Percentiles rank a stretch among this genome's conserved stretches.
Evolutionary conservation across 2,888 invertebrate genomes (phyloP).

Genomic region (Ormyrus labotus): DNA sequence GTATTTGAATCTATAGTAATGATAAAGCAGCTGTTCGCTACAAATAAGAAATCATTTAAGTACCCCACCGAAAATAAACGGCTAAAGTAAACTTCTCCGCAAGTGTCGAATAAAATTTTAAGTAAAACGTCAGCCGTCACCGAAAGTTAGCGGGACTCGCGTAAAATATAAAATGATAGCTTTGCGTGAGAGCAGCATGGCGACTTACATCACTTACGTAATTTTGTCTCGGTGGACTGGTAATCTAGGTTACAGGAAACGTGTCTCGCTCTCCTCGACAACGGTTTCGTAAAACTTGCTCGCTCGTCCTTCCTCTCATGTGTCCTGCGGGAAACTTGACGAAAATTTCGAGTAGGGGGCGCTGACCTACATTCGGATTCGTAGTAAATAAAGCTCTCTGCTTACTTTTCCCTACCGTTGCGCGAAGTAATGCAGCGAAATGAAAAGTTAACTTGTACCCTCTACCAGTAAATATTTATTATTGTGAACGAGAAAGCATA

Average conservation of each 20-base stretch:
- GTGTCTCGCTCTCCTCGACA: not conserved
- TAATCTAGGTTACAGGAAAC: not conserved
- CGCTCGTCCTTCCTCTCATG: not conserved
- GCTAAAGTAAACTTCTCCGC: too few species aligned
- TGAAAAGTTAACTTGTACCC: too few species aligned
- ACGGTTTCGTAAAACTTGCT: constrained; percentile 17
- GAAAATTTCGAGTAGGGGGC: constrained; percentile 36
- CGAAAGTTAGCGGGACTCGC: too few species aligned
- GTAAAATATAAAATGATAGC: constrained; percentile 8
- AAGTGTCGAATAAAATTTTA: too few species aligned
- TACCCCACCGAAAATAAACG: not conserved
- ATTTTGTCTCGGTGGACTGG: constrained; percentile 61
- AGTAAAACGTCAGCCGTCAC: too few species aligned
- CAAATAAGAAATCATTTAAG: constrained; percentile 17
- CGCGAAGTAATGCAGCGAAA: not conserved
- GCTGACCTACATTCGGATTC: constrained; percentile 37
- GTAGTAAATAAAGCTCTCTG: too few species aligned
- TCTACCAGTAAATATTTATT: too few species aligned
- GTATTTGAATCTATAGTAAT: not conserved
- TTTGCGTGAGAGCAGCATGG: constrained; percentile 14
- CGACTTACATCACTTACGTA: constrained; percentile 73
- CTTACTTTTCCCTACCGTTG: too few species aligned
- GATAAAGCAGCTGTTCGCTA: not conserved
- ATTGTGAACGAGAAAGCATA: too few species aligned
- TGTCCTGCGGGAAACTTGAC: constrained; percentile 38